These are phyloP conservation scores for Pocillopora grandis DNA, from an alignment of 92 coral and sea anemone genomes.

Conservation along the genomic window DNA sequence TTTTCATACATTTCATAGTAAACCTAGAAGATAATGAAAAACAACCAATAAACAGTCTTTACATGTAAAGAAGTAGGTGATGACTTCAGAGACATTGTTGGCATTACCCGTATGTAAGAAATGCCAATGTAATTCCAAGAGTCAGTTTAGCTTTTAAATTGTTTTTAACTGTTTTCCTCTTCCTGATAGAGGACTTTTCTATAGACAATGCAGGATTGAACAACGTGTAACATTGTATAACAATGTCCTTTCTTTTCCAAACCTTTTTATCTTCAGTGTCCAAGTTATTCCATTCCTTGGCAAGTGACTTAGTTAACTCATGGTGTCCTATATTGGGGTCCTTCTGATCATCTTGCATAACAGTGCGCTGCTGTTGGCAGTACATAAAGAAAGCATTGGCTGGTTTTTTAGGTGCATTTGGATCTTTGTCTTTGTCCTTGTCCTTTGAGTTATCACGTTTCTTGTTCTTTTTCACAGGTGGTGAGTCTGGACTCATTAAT, in stretches of 20 bases:
- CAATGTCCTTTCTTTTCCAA: neutral
- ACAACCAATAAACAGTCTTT: neutral
- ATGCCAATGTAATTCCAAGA: no score
- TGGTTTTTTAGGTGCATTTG: conserved; percentile 98
- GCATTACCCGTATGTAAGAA: no score
- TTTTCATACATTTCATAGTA: conserved; percentile 98
- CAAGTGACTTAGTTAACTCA: conserved; percentile 89
- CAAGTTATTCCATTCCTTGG: conserved; percentile 96
- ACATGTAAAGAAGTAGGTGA: no score
- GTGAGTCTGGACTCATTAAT: conserved; percentile 54
- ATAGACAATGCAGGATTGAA: no score
- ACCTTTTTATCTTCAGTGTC: conserved; percentile 94
- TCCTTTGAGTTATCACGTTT: conserved; percentile 66
- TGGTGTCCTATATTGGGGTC: conserved; percentile 95
- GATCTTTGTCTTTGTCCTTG: conserved; percentile 88
- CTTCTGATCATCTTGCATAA: conserved; percentile 92
- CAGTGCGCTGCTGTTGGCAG: conserved; percentile 92
- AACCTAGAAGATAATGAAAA: conserved; percentile 51
- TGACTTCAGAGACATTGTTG: no score
- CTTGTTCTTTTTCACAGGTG: conserved; percentile 70
- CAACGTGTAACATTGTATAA: neutral
- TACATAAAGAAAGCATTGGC: conserved; percentile 99
- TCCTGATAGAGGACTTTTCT: no score
- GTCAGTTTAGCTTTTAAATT: no score
- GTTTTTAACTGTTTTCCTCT: no score